Evolutionary conservation across 2,888 invertebrate genomes (phyloP), one percentile per base, ranked within the genome.

Genomic region (Lithophane ornitopus): DNA sequence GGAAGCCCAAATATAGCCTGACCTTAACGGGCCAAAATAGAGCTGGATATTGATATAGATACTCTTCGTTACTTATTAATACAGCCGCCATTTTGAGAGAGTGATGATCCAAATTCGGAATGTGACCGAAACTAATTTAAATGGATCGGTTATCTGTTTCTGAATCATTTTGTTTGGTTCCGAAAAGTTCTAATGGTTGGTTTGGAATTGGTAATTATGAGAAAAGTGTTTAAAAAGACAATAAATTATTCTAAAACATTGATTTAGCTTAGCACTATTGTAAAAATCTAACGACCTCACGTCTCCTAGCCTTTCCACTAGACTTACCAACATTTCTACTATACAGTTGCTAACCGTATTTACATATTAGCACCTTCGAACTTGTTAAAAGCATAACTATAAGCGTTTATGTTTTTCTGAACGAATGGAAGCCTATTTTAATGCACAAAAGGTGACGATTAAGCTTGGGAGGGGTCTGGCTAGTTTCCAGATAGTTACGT

Each of bases 11-110:
- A 69, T 71, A 85, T 81, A 81, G 44, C 54, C 22, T 71, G 77
- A 85, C 83, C 81, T 85, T 83, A 59, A 70, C 67, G 69, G 49
- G 58, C 52, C 16, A 63, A 85, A 85, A 78, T 65, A 83, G 69
- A 72, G 52, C 52, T 63, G 16, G 34, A 46, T 63, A 34, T 67
- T 46, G 44, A 65, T 63, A 66, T 16, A 22, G 34, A 46, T 22
- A 12, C 49, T 67, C 54, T 63, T 74, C 26, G 65, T 70, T 74
- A 70, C 58, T 63, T 85, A 74, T 72, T 73, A 76, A 82, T 72
- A 84, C 49, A 46, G 56, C 67, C 68, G 63, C 73, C 67, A 77
- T 75, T 75, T 84, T 63, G 59, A 58, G 41, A 59, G 56, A 69
- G 81, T 61, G 69, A 65, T 76, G 41, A 68, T 49, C 59, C 46